Evolutionary conservation across 1,140 invertebrate genomes (phyloP), one percentile per base, ranked within the genome.

Genomic region (Lucilia sericata): DNA sequence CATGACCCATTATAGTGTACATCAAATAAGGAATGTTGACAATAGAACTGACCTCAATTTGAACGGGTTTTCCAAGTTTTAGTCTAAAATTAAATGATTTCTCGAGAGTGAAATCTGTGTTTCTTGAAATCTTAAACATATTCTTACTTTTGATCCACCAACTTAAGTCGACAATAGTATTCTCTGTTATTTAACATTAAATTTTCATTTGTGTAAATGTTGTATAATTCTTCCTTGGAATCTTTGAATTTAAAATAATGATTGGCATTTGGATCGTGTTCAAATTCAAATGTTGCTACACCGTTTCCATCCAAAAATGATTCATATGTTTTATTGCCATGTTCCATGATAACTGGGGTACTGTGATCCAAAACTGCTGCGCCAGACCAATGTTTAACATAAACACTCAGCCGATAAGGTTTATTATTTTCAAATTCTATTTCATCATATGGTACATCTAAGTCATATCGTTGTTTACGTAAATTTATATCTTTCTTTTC

Each of bases 371-470:
- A 88, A 0, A 96, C 93, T 7, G 96, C 95, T 7, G 94, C 93
- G 21, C 95, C 95, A 91, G 96, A 96, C 1, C 89, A 42, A 30
- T 88, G 86, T 30, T 90, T 90, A 0, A 90, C 88, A 0, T 74
- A 86, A 14, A 89, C 95, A 91, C 95, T 96, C 82, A 96, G 95
- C 60, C 93, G 95, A 88, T 97, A 98, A 84, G 94, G 94, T 74
- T 99, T 92, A 8, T 95, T 96, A 3, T 97, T 96, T 89, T 98
- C 98, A 91, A 97, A 99, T 86, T 95, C 95, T 83, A 96, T 94
- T 0, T 96, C 94, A 0, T 96, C 95, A 86, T 96, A 94, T 75
- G 96, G 94, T 55, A 97, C 92, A 85, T 97, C 94, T 89, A 99
- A 93, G 86, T 95, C 95, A 87, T 98, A 97, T 36, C 95, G 95